A percentile compares a stretch with the other conserved stretches of the same genome.
Evolutionary conservation across 2,888 invertebrate genomes (phyloP).

Genomic region (Crioceris asparagi): DNA sequence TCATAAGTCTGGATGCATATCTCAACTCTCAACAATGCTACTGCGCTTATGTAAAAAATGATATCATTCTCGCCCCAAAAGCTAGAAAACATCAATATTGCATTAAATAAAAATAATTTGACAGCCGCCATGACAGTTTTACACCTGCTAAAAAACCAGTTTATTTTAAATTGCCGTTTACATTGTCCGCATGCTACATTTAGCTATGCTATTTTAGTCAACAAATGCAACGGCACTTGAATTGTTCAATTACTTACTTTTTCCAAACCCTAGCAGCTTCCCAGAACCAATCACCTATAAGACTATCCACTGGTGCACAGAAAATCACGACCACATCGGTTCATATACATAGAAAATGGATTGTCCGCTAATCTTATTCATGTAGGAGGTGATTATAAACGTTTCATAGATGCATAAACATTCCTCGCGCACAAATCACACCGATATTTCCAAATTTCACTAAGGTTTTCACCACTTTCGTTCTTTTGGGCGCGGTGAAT

Average conservation of each 20-base stretch:
- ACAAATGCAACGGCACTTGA: no score
- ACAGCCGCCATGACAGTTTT: constrained; percentile 36
- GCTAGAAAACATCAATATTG: constrained; percentile 3
- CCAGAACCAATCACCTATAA: constrained; percentile 25
- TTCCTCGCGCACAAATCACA: constrained; percentile 28
- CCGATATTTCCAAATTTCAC: constrained; percentile 19
- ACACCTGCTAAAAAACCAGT: constrained; percentile 26
- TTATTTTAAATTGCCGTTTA: no score
- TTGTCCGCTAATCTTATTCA: constrained; percentile 33
- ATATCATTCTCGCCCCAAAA: no score
- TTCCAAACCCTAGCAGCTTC: constrained; percentile 26
- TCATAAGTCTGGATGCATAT: no score
- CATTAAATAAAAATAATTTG: constrained; percentile 28
- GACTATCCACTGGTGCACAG: constrained; percentile 33
- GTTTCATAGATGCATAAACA: constrained; percentile 27
- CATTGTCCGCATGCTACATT: no score
- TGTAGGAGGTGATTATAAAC: constrained; percentile 28
- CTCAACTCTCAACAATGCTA: no score
- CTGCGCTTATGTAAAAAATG: no score
- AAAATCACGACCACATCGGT: constrained; percentile 37
- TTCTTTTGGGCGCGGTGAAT: constrained; percentile 32
- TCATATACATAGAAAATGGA: constrained; percentile 36
- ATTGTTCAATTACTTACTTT: constrained; percentile 16
- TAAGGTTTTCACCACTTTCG: constrained; percentile 21
- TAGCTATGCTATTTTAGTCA: no score